These are phyloP conservation scores for Mobula hypostoma DNA, from an alignment of 2,113 vertebrate genomes.

Conservation along the genomic window DNA sequence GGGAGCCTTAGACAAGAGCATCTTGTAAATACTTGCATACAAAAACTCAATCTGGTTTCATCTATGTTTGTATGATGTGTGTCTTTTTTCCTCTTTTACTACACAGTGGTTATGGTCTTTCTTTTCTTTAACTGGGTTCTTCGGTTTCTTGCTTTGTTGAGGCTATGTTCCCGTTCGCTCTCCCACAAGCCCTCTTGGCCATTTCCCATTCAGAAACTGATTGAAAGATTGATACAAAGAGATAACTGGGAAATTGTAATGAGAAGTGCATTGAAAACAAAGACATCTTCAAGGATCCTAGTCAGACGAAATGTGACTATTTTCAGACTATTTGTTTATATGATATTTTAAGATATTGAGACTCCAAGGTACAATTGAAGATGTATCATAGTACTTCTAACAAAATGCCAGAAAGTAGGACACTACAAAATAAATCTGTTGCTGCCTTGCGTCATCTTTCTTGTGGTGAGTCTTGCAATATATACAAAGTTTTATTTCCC, in stretches of 20 bases:
- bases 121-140: too few species aligned
- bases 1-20: too few species aligned
- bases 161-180: too few species aligned
- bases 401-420: neutral
- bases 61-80: too few species aligned
- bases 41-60: too few species aligned
- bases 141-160: too few species aligned
- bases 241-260: neutral
- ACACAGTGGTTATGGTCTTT: too few species aligned
- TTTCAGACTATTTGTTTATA: neutral
- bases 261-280: neutral
- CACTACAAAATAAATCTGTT: neutral
- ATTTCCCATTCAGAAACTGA: too few species aligned
- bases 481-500: neutral
- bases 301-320: neutral
- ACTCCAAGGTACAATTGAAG: neutral
- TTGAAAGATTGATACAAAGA: neutral
- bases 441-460: neutral
- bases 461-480: neutral
- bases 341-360: slow-evolving; percentile 13
- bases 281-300: neutral
- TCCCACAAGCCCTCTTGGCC: too few species aligned
- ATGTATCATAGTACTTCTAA: neutral
- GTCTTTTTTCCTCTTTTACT: too few species aligned
- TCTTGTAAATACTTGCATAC: too few species aligned